Conservation (phyloP, 1,140 invertebrate species). For the Cephus cinctus region DNA sequence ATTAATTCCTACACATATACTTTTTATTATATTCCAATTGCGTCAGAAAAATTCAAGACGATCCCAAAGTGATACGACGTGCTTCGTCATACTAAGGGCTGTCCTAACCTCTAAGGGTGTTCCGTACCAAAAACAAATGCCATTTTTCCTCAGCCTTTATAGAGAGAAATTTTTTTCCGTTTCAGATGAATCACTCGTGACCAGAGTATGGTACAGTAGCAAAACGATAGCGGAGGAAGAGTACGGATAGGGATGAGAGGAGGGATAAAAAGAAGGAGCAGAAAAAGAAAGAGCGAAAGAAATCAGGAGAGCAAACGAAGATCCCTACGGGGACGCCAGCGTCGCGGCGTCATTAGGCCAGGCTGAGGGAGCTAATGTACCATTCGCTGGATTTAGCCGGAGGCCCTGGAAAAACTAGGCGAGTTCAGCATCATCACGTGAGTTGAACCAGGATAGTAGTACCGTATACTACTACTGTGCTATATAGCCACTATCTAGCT, state of each 20-base stretch:
- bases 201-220: conserved; percentile 33
- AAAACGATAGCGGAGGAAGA: conserved; percentile 19
- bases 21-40: too few relatives aligned
- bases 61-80: too few relatives aligned
- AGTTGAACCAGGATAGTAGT: too few relatives aligned
- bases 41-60: too few relatives aligned
- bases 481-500: too few relatives aligned
- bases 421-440: conserved; percentile 47
- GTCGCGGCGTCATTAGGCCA: conserved; percentile 41
- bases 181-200: conserved; percentile 31
- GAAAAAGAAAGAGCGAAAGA: conserved; percentile 31
- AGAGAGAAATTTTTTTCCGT: conserved; percentile 40
- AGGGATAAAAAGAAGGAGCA: background rate
- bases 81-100: too few relatives aligned
- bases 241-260: background rate
- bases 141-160: conserved; percentile 26
- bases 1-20: too few relatives aligned
- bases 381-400: conserved; percentile 36
- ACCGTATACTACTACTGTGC: too few relatives aligned
- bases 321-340: conserved; percentile 41
- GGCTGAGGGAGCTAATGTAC: conserved; percentile 39
- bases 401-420: conserved; percentile 36
- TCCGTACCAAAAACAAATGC: conserved; percentile 11
- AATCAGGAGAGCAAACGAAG: conserved; percentile 40
- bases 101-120: too few relatives aligned